Evolutionary conservation across 2,113 vertebrate genomes (phyloP), one percentile per base, ranked within the genome.

Genomic region (Tachysurus fulvidraco): DNA sequence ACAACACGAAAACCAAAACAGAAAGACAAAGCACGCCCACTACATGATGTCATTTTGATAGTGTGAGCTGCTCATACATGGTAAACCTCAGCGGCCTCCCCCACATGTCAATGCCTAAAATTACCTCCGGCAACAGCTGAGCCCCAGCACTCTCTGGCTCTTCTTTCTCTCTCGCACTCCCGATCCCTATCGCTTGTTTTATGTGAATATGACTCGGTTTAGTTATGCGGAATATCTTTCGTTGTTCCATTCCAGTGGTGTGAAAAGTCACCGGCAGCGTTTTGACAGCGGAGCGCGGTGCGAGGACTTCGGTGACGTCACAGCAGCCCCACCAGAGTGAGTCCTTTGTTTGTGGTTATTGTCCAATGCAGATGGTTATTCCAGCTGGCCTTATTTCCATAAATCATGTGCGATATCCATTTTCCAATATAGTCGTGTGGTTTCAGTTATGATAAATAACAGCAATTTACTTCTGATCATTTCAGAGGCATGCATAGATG

Each of bases 191-290:
- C 60, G 69, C 71, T 57, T 81, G 83, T 60, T 65, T 12, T 19
- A 85, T 86, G 85, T 80, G 59, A 91, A 6, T 86, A 98, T 98
- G 98, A 97, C 96, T 83, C 95, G 96, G 91, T 98, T 99, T 95
- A 96, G 95, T 87, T 99, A 99, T 85, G 94, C 96, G 0, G 96
- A 97, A 88, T 99, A 99, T 90, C 95, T 99, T 88, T 96, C 96
- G 46, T 95, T 97, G 86, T 98, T 99, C 91, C 96, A 96, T 78
- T 94, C 95, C 50, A 94, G 94, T 50, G 93, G 94, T 91, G 92
- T 84, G 23, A 93, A 90, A 87, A 79, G 71, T 67, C 30, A 67
- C 21, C 50, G 30, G 59, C 59, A 14, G 10, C 57, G 67, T 54
- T 83, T 57, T 83, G 86, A 87, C 86, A 87, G 81, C 52, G 81